Base-by-base conservation (phyloP, 2,113 vertebrate species). In the Nothoprocta perdicaria region DNA sequence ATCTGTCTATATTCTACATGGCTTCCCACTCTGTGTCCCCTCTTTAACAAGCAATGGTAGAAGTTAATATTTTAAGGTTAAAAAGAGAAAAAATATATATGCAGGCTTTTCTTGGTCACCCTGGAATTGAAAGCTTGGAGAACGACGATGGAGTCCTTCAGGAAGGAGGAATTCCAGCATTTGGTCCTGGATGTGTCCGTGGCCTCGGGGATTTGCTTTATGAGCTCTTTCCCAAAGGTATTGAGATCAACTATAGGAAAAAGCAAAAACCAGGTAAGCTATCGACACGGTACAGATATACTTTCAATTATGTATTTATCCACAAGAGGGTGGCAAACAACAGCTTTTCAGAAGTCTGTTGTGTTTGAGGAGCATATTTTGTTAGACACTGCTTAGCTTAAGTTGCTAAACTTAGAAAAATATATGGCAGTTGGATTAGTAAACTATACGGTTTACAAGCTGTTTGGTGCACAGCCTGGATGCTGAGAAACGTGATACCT, bases 241-340 rank as follows among this genome's bases (percentile, higher is more conserved):
- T 45, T 21, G 46, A 35, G 48, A 27, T 71, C 14, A 40, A 40
- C 40, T 17, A 26, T 29, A 48, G 38, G 52, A 29, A 52, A 13
- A 46, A 29, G 4, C 29, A 48, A 46, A 48, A 48, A 9, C 48
- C 21, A n/a, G 46, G n/a, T 55, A 31, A 5, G 12, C 27, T 13
- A 48, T 24, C 65, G 72, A 78, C 35, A 38, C 35, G 22, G 48
- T 22, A 6, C 48, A 48, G 48, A 23, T 48, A 23, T 57, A 15
- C 12, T 46, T 92, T 73, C 11, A 50, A 33, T 91, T 84, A 71
- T 81, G 40, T 40, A 4, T 80, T 63, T 77, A 71, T 88, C 94
- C 96, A 97, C 95, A 93, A 94, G 96, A 97, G 95, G 95, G 96
- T 96, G 93, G 95, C 94, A 96, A 93, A 94, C 81, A 86, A 61